Conservation (phyloP, 2,888 invertebrate genomes). For the Hoplodrina blanda region DNA sequence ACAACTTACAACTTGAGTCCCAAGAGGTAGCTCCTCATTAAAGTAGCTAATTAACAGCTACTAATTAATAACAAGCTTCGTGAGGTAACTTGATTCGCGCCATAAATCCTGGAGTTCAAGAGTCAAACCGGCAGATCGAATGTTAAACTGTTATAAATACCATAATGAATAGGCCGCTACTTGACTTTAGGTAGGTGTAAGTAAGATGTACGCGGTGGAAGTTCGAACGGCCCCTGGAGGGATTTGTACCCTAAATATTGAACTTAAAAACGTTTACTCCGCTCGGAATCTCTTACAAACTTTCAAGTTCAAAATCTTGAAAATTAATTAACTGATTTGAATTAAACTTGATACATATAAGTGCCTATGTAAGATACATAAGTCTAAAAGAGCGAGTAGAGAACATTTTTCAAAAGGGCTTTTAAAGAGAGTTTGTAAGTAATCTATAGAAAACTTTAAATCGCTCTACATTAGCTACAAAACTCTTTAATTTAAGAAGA, state of each 20-base stretch:
- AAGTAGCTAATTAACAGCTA: conserved; percentile 67
- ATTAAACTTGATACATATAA: background rate
- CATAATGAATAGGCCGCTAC: background rate
- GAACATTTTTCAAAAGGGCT: too few species aligned
- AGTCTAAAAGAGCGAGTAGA: too few species aligned
- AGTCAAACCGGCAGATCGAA: conserved; percentile 66
- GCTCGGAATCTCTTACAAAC: too few species aligned
- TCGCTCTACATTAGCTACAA: too few species aligned
- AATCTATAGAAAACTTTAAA: too few species aligned
- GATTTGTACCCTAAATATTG: background rate
- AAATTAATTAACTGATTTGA: background rate
- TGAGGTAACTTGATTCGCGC: conserved; percentile 42
- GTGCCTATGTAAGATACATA: too few species aligned
- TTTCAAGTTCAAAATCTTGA: background rate
- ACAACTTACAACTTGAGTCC: conserved; percentile 31
- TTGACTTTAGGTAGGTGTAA: background rate
- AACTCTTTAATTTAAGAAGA: too few species aligned
- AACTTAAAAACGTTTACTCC: too few species aligned
- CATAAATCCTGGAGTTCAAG: conserved; percentile 41
- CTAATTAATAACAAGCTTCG: conserved; percentile 91
- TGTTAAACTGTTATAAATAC: conserved; percentile 38
- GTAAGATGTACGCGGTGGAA: background rate
- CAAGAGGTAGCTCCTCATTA: conserved; percentile 68
- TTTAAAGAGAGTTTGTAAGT: too few species aligned
- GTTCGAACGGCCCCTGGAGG: background rate